Evolutionary conservation across 2,797 vertebrate species (phyloP), one percentile per base, ranked within the genome.

Genomic region (Falco cherrug): DNA sequence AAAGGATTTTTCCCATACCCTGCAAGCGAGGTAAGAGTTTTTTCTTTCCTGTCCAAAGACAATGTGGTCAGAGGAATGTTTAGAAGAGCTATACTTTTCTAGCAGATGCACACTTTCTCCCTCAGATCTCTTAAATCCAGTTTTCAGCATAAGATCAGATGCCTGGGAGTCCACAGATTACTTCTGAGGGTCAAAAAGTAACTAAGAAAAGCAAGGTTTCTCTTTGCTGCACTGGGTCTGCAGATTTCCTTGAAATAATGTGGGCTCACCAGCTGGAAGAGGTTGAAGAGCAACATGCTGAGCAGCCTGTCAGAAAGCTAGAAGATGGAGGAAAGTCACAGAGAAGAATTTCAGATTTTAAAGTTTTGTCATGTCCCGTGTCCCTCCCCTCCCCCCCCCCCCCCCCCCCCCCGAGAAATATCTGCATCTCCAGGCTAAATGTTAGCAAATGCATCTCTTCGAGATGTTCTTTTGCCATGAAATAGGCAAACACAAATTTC

Each of bases 401-500:
- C 26, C 53, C 21, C 19, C 43, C 43, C 25, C 19, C 43, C 5
- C 16, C 37, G 37, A 37, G 37, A 25, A 91, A 63, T 87, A 83
- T 65, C 81, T 80, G 89, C 56, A 43, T 75, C 54, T 41, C 35
- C 60, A n/a, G 64, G 59, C 41, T 76, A 50, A 91, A 83, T 22
- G 10, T 69, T 90, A 92, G 69, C 61, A 87, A 90, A 87, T 21
- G 9, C 22, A 60, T 37, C 33, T 69, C 53, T 75, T 79, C 41
- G 60, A 57, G 45, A 67, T 87, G 82, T 56, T 64, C 43, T 84
- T 76, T 63, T 59, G 60, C 65, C 48, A 17, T 76, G 68, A 82
- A 95, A 91, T 2, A 84, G 70, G 57, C 37, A 83, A 87, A 60
- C 14, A 83, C 87, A 84, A 89, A 93, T 94, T 94, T 90, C 76